Evolutionary conservation across 2,888 invertebrate species (phyloP).

Genomic region (Sminthurides aquaticus): DNA sequence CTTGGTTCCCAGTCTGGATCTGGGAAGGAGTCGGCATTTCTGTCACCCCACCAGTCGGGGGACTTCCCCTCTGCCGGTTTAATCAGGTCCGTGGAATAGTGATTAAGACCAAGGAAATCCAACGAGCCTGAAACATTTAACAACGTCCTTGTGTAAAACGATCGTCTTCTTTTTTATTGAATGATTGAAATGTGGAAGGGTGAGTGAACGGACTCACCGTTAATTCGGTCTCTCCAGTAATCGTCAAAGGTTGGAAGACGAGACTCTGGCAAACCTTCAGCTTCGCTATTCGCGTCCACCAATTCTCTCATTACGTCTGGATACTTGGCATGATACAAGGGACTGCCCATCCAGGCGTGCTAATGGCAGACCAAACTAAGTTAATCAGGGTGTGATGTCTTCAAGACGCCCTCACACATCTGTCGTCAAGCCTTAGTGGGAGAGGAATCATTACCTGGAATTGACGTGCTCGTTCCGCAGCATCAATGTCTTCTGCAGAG

Average conservation of each 20-base stretch:
- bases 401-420: not conserved
- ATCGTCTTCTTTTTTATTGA: not conserved
- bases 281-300: conserved; percentile 26
- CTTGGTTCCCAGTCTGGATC: conserved; percentile 24
- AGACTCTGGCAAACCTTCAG: conserved; percentile 24
- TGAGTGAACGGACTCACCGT: conserved; percentile 3
- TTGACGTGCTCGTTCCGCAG: conserved; percentile 36
- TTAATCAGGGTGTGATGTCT: not conserved
- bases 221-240: conserved; percentile 18
- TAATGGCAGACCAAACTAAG: conserved; percentile 4
- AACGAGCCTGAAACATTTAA: conserved; percentile 44
- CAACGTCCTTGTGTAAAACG: not conserved
- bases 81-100: conserved; percentile 46
- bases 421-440: no score
- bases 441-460: conserved; percentile 32
- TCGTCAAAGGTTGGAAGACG: conserved; percentile 28
- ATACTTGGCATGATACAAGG: conserved; percentile 32
- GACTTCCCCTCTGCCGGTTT: conserved; percentile 2
- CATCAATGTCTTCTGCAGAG: conserved; percentile 23
- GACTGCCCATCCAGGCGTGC: conserved; percentile 33
- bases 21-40: not conserved
- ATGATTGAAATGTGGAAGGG: conserved; percentile 1
- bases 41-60: conserved; percentile 23
- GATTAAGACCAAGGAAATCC: conserved; percentile 49
- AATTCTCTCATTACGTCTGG: conserved; percentile 32